phyloP scores from a whole-genome alignment of 2,797 vertebrate genomes.

The Neosilurus hyrtlii region DNA sequence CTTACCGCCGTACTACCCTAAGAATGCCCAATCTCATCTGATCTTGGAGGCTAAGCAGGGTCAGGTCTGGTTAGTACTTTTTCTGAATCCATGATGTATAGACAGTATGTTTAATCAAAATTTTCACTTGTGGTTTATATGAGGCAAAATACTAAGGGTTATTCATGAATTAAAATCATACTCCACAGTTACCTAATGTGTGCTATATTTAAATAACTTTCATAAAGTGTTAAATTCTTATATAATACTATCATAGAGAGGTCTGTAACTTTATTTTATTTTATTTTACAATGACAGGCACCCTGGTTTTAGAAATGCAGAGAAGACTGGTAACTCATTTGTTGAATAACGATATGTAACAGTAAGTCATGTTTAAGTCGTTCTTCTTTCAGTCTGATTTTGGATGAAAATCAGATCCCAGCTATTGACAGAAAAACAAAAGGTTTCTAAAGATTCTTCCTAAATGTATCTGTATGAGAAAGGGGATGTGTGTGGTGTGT shows the following conservation, averaged over 20 bases:
- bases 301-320: background rate
- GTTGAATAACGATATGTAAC: background rate
- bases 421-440: background rate
- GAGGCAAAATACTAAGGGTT: background rate
- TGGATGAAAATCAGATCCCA: background rate
- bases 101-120: background rate
- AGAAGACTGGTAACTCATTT: background rate
- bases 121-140: background rate
- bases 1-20: too few relatives aligned
- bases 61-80: too few relatives aligned
- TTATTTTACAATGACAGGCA: background rate
- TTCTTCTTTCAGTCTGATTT: background rate
- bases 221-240: background rate
- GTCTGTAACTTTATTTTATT: background rate
- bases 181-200: background rate
- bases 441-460: background rate
- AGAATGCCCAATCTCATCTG: too few relatives aligned
- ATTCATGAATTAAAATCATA: background rate
- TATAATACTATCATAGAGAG: background rate
- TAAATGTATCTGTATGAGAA: background rate
- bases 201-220: background rate
- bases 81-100: background rate
- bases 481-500: conserved; percentile 11
- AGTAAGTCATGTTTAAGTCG: background rate
- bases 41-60: too few relatives aligned